phyloP scores from a whole-genome alignment of 2,113 vertebrate species.

The Anhinga rufa region DNA sequence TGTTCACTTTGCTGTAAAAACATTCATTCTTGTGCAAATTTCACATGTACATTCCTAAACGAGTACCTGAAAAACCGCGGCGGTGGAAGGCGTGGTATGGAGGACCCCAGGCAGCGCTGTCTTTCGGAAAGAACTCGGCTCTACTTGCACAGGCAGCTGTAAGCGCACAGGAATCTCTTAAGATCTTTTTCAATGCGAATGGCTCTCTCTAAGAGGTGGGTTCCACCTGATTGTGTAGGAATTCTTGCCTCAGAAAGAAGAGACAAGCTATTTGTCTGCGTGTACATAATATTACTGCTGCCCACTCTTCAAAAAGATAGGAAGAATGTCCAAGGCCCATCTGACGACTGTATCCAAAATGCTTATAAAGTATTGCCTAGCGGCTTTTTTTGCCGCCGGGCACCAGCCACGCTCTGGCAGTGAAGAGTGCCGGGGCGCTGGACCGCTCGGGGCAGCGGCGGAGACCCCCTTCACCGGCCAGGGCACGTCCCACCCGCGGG shows the following conservation, averaged over 20 bases:
- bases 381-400: too few relatives aligned
- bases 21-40: too few relatives aligned
- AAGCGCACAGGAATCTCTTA: background rate
- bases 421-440: background rate
- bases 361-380: background rate
- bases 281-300: background rate
- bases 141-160: background rate
- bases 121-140: background rate
- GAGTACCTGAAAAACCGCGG: too few relatives aligned
- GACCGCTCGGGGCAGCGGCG: accelerated
- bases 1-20: too few relatives aligned
- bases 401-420: background rate
- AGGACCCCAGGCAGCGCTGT: background rate
- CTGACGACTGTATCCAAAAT: too few relatives aligned
- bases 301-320: background rate
- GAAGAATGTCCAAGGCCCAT: too few relatives aligned
- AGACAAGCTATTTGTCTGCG: background rate
- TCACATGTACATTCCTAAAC: background rate
- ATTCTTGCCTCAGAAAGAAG: background rate
- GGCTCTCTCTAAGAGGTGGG: background rate
- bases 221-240: background rate
- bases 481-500: accelerated
- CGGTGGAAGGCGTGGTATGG: accelerated
- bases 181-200: accelerated
- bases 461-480: accelerated